Percentiles rank a stretch among this genome's conserved stretches.
phyloP scores from a whole-genome alignment of 2,113 vertebrate genomes.

The Amblyornis subalaris region DNA sequence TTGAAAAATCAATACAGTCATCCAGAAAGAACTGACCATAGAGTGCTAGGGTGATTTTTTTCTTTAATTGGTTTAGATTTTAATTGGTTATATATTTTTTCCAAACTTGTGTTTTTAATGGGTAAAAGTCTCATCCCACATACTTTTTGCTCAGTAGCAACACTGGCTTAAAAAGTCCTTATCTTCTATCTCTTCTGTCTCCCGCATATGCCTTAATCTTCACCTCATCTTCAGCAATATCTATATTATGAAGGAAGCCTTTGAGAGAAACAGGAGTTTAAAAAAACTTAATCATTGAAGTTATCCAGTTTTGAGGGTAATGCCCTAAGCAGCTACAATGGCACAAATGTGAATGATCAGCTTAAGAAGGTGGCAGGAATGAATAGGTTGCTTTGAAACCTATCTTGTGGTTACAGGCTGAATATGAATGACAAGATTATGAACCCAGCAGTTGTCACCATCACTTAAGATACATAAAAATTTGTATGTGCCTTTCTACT shows the following conservation, averaged over 20 bases:
- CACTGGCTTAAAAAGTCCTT: background rate
- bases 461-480: background rate
- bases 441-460: background rate
- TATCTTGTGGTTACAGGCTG: background rate
- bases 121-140: background rate
- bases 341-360: background rate
- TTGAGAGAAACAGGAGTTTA: background rate
- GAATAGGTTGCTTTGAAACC: background rate
- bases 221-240: background rate
- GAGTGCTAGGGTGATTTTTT: background rate
- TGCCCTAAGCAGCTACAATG: background rate
- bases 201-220: background rate
- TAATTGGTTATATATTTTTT: background rate
- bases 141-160: background rate
- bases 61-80: background rate
- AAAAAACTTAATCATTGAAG: background rate
- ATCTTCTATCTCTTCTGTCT: background rate
- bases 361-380: background rate
- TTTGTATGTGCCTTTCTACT: background rate
- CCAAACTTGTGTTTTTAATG: background rate
- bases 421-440: background rate
- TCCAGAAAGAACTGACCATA: background rate
- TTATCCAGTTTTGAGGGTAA: background rate
- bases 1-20: background rate
- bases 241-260: background rate